Evolutionary conservation across 2,888 invertebrate genomes (phyloP).

Genomic region (Zygaena filipendulae): DNA sequence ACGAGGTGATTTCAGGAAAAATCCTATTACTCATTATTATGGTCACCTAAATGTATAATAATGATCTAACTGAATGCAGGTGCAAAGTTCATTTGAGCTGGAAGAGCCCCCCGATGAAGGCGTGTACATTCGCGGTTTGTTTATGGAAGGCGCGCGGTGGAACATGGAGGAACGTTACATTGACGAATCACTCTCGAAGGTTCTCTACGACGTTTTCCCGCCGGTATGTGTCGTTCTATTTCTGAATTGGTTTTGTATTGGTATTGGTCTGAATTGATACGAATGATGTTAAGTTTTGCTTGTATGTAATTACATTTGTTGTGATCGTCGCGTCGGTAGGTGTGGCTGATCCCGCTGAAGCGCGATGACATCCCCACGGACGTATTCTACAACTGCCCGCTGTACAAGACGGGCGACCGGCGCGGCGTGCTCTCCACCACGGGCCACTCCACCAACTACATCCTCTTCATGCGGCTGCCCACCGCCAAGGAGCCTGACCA

Average conservation of each 20-base stretch:
- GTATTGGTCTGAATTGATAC: too few relatives aligned
- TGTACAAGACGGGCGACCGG: constrained; percentile 92
- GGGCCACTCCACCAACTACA: constrained; percentile 95
- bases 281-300: too few relatives aligned
- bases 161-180: constrained; percentile 72
- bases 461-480: constrained; percentile 82
- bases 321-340: too few relatives aligned
- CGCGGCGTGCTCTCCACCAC: constrained; percentile 90
- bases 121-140: constrained; percentile 81
- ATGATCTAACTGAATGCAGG: constrained; percentile 31
- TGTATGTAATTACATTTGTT: too few relatives aligned
- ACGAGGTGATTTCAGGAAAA: constrained; percentile 61
- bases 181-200: constrained; percentile 85
- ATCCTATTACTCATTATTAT: background rate
- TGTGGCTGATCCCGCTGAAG: constrained; percentile 85
- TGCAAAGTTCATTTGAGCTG: constrained; percentile 63
- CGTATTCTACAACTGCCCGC: constrained; percentile 81
- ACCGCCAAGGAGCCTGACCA: constrained; percentile 76
- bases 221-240: too few relatives aligned
- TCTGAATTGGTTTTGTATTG: too few relatives aligned
- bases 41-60: too few relatives aligned
- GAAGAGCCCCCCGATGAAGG: constrained; percentile 74
- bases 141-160: constrained; percentile 92
- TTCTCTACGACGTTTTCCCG: constrained; percentile 85
- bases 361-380: constrained; percentile 73